Evolutionary conservation across 1,140 invertebrate genomes (phyloP).

Genomic region (Meteorus sp.): DNA sequence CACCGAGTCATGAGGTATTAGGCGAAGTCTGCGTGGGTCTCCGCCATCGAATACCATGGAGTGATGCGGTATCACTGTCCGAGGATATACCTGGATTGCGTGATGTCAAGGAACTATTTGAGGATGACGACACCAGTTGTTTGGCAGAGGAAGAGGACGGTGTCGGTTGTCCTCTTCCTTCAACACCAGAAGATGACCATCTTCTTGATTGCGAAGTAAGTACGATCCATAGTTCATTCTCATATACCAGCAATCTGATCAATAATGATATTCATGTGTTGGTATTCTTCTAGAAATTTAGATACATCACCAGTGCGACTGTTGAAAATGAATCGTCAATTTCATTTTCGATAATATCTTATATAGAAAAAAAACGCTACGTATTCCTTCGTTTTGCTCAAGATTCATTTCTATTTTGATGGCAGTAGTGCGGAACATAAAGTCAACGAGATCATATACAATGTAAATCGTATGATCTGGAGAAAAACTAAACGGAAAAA

Average conservation of each 20-base stretch:
- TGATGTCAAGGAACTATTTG: constrained; percentile 60
- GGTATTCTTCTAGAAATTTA: too few relatives aligned
- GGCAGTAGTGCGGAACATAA: too few relatives aligned
- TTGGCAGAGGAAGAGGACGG: constrained; percentile 75
- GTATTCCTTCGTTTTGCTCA: too few relatives aligned
- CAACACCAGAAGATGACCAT: constrained; percentile 83
- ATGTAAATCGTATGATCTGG: too few relatives aligned
- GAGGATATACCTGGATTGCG: constrained; percentile 52
- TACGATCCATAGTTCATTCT: constrained; percentile 11
- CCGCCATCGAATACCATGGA: constrained; percentile 55
- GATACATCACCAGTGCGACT: too few relatives aligned
- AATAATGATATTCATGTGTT: constrained; percentile 5
- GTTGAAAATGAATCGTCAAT: too few relatives aligned
- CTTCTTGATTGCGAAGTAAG: constrained; percentile 74
- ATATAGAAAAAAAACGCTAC: too few relatives aligned
- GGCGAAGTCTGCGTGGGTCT: constrained; percentile 29
- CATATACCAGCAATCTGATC: constrained; percentile 18
- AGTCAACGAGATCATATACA: too few relatives aligned
- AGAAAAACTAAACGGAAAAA: too few relatives aligned
- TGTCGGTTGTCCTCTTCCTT: constrained; percentile 78
- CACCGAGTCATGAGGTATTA: constrained; percentile 19
- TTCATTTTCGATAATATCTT: too few relatives aligned
- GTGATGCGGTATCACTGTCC: constrained; percentile 46
- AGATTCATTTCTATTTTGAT: too few relatives aligned
- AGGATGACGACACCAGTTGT: constrained; percentile 64